Evolutionary conservation across 2,113 vertebrate species (phyloP), one percentile per base, ranked within the genome.

Genomic region (Hystrix brachyura): DNA sequence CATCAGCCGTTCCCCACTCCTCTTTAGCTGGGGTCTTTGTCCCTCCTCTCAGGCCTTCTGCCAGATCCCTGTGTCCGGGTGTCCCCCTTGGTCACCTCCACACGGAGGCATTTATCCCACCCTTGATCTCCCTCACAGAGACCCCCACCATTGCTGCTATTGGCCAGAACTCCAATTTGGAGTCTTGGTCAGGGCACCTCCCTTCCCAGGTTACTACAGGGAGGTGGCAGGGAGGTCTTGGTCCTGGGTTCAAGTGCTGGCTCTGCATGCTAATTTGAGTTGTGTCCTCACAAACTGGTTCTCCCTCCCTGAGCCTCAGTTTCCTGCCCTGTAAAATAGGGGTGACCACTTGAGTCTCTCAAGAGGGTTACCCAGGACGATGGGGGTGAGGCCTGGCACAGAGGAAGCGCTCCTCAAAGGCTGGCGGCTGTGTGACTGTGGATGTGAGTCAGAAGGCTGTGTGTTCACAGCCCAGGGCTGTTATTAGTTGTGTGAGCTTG

Each of bases 281-380:
- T n/a, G 34, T 87, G 87, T 48, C 74, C 46, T 84, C 76, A 43
- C 46, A 51, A 23, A 3, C 18, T n/a, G 38, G 48, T 13, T 82
- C 32, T 74, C 6, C 62, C 67, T 82, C 51, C 32, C 85, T 29
- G 65, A 92, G 65, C 95, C 94, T 88, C 84, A 65, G 88, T 91
- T 74, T 87, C 82, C 43, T 83, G 91, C 65, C 57, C 80, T 74
- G 82, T 64, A 15, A 78, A 72, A 55, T 82, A 78, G 60, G 82
- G 53, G 18, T 53, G 78, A 65, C 14, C 29, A 3, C 57, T 69
- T 3, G 32, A 65, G 59, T 65, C 65, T 48, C 17, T 25, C 57
- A 0, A 0, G 67, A 78, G 84, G 83, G 32, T 51, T 38, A 21
- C 53, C 51, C 0, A 12, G 51, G 79, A 11, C 9, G 23, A 5